Conservation (phyloP, 2,888 invertebrate species). For the Agyllia agylla region DNA sequence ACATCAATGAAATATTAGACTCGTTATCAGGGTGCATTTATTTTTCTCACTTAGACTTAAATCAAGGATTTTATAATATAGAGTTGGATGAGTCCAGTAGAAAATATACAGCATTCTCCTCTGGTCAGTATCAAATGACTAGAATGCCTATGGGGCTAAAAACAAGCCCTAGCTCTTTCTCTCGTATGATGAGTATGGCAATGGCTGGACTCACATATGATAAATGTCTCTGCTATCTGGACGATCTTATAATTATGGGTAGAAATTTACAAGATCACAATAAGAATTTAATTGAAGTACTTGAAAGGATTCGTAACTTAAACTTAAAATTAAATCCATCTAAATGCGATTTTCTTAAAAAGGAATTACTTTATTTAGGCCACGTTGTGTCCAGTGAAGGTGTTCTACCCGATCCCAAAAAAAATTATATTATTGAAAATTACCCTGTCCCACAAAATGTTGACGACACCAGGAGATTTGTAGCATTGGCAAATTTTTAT, state of each 20-base stretch:
- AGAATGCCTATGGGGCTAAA: background rate
- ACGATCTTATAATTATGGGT: too few species aligned
- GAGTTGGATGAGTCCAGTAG: background rate
- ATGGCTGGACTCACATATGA: background rate
- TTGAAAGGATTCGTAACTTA: background rate
- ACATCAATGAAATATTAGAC: constrained; percentile 28
- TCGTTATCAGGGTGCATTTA: constrained; percentile 16
- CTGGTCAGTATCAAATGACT: background rate
- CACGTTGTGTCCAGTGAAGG: background rate
- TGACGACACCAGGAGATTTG: background rate
- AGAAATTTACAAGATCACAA: too few species aligned
- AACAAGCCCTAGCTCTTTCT: background rate
- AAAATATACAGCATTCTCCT: background rate
- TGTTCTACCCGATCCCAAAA: background rate
- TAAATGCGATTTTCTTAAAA: background rate
- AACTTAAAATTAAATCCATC: background rate
- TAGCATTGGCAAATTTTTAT: background rate
- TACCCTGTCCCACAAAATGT: background rate
- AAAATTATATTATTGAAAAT: background rate
- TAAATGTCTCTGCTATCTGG: too few species aligned
- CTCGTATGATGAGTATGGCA: background rate
- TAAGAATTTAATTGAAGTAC: too few species aligned
- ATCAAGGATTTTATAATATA: background rate
- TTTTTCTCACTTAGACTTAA: background rate
- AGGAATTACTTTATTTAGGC: background rate